Percentiles rank a stretch among this genome's conserved stretches.
Evolutionary conservation across 2,113 vertebrate species (phyloP).

Genomic region (Gallinago undulata): DNA sequence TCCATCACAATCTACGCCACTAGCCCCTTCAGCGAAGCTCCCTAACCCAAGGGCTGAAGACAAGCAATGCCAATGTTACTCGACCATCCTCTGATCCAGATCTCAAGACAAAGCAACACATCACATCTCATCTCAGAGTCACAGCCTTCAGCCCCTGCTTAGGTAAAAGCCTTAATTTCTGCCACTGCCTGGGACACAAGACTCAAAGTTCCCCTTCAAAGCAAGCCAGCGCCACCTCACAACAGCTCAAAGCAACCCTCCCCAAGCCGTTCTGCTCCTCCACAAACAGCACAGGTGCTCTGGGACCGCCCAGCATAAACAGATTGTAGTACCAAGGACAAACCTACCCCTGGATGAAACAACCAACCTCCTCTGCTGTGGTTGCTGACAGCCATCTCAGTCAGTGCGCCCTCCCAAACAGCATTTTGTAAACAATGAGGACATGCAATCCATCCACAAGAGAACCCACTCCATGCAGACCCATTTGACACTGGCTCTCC

Average conservation of each 20-base stretch:
- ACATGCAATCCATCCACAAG: accelerated
- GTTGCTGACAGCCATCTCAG: neutral
- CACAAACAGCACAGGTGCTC: neutral
- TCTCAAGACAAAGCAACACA: neutral
- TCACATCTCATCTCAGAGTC: neutral
- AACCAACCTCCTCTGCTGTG: neutral
- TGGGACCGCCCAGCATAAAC: neutral
- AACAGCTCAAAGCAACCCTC: neutral
- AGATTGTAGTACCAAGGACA: neutral
- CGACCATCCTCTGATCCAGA: neutral
- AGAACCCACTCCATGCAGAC: neutral
- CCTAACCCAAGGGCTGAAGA: neutral
- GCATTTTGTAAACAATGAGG: neutral
- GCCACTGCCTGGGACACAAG: neutral
- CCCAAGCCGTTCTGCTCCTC: neutral
- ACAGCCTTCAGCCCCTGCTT: neutral
- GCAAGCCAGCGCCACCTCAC: neutral
- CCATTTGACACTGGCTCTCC: neutral
- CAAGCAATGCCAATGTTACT: neutral
- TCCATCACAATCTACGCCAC: neutral
- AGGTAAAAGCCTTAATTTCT: neutral
- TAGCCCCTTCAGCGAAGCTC: neutral
- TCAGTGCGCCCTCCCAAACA: neutral
- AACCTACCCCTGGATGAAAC: neutral
- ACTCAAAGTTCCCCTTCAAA: neutral